These are phyloP conservation scores for Euleptes europaea DNA, from an alignment of 2,113 vertebrate species.

Conservation along the genomic window DNA sequence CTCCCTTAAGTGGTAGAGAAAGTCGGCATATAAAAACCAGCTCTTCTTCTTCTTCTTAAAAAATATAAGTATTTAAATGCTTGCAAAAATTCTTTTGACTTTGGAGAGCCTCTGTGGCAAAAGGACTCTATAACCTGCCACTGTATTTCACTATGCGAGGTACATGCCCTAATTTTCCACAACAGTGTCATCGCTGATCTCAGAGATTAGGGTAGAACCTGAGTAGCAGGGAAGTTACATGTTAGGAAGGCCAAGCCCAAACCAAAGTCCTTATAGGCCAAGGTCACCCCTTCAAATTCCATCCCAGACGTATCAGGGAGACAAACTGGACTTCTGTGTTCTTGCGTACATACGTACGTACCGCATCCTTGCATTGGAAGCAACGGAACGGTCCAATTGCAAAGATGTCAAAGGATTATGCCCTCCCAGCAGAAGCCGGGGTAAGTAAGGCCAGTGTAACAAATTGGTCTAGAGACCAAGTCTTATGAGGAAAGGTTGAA, in stretches of 20 bases:
- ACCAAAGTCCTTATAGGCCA: not conserved
- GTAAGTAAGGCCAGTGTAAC: no score
- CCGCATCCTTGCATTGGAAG: no score
- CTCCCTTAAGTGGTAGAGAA: no score
- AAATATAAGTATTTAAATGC: not conserved
- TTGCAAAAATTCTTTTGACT: not conserved
- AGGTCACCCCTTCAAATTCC: not conserved
- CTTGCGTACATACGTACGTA: not conserved
- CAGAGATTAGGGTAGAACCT: not conserved
- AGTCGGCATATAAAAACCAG: no score
- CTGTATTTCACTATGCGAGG: not conserved
- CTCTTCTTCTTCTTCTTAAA: no score
- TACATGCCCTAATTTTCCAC: not conserved
- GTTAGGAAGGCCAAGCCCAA: not conserved
- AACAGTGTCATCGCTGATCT: not conserved
- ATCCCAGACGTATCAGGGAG: not conserved
- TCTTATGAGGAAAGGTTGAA: no score
- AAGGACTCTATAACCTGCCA: no score
- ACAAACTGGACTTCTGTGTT: not conserved
- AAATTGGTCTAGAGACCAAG: no score
- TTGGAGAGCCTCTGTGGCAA: not conserved
- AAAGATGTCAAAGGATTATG: no score
- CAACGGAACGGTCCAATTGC: no score
- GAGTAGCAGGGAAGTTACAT: not conserved
- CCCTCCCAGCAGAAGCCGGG: no score